These are phyloP conservation scores for Cygnus atratus DNA, from an alignment of 2,113 vertebrate genomes.

Conservation along the genomic window DNA sequence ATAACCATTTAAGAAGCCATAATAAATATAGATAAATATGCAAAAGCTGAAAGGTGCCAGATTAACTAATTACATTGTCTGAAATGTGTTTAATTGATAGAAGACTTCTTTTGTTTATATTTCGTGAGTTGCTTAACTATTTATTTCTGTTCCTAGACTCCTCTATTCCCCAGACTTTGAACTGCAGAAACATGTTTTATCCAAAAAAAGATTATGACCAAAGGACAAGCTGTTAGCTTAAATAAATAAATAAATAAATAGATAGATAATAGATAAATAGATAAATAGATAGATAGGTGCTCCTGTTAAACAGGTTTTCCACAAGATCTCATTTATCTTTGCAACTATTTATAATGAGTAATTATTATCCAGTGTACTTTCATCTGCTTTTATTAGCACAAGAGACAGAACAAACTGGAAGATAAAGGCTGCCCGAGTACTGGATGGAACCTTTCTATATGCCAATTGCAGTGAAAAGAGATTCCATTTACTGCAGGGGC, in stretches of 20 bases:
- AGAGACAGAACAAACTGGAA: not conserved
- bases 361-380: not conserved
- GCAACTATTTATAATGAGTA: not conserved
- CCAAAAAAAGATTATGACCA: not conserved
- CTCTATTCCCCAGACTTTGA: not conserved
- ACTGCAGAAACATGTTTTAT: not conserved
- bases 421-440: not conserved
- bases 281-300: not conserved
- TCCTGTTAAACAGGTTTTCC: not conserved
- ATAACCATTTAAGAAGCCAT: slow-evolving; percentile 10
- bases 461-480: not conserved
- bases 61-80: slow-evolving; percentile 1
- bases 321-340: not conserved
- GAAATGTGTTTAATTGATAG: not conserved
- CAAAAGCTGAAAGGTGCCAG: not conserved
- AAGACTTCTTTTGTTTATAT: not conserved
- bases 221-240: not conserved
- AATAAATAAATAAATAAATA: not conserved
- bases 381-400: not conserved
- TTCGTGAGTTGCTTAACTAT: not conserved
- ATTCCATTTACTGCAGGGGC: not conserved
- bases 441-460: not conserved
- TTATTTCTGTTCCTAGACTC: not conserved
- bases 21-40: not conserved
- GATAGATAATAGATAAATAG: too few species aligned